A percentile compares a stretch with the other conserved stretches of the same genome.
phyloP scores from a whole-genome alignment of 1,140 invertebrate genomes.

The Phenacoccus solenopsis region DNA sequence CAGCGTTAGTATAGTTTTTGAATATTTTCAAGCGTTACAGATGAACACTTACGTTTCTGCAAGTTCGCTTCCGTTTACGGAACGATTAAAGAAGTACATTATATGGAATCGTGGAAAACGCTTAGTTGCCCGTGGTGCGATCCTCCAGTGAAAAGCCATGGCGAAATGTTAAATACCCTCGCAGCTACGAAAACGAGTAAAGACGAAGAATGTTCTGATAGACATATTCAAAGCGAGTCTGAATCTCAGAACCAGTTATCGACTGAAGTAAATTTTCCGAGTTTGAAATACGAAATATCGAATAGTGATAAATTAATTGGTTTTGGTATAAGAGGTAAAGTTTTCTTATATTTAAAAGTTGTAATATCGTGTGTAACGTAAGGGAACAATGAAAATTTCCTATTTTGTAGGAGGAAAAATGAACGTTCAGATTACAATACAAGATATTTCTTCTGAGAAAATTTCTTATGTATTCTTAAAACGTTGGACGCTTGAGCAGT shows the following conservation, averaged over 20 bases:
- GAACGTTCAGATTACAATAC: not conserved
- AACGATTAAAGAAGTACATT: not conserved
- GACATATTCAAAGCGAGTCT: too few species aligned
- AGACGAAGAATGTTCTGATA: too few species aligned
- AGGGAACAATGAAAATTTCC: too few species aligned
- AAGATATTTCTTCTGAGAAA: not conserved
- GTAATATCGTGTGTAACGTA: too few species aligned
- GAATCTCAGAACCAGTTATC: too few species aligned
- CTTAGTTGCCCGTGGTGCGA: not conserved
- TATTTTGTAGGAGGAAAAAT: not conserved
- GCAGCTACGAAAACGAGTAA: too few species aligned
- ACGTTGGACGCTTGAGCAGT: not conserved
- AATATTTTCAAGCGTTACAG: not conserved
- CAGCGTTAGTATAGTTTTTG: too few species aligned
- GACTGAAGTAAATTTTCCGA: not conserved
- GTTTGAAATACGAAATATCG: not conserved
- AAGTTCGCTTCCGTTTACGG: not conserved
- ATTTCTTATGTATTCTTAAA: not conserved
- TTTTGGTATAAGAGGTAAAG: not conserved
- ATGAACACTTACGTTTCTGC: not conserved
- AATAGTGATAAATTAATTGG: not conserved
- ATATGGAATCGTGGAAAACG: not conserved
- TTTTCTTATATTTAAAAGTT: too few species aligned
- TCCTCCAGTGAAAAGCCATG: not conserved
- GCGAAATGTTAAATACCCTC: too few species aligned